These are phyloP conservation scores for Dexiosoma caninum DNA, from an alignment of 2,888 invertebrate genomes.

Conservation along the genomic window DNA sequence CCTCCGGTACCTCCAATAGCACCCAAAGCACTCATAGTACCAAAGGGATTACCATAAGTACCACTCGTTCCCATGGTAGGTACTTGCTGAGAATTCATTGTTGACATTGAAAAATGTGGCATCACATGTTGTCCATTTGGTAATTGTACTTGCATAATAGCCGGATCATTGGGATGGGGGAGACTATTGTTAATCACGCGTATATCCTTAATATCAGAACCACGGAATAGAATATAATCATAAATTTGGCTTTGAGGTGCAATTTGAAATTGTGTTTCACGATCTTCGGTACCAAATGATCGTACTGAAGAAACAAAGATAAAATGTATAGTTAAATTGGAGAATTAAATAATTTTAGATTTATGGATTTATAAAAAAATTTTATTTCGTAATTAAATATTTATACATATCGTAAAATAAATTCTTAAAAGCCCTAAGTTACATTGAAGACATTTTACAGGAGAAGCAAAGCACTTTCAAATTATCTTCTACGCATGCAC, in stretches of 20 bases:
- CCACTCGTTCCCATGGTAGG: conserved; percentile 73
- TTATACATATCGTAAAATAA: too few relatives aligned
- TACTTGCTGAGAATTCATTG: conserved; percentile 79
- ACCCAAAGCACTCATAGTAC: conserved; percentile 76
- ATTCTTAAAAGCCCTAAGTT: too few relatives aligned
- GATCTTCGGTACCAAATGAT: conserved; percentile 99
- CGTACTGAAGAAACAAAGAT: conserved; percentile 84
- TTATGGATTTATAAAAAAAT: too few relatives aligned
- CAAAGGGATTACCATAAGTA: conserved; percentile 76
- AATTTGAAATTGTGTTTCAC: conserved; percentile 96
- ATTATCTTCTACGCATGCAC: too few relatives aligned
- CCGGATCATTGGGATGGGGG: conserved; percentile 96
- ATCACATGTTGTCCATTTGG: conserved; percentile 83
- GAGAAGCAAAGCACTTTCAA: too few relatives aligned
- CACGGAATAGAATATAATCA: conserved; percentile 98
- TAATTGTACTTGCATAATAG: conserved; percentile 94
- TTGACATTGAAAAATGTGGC: conserved; percentile 85
- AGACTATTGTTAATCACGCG: conserved; percentile 94
- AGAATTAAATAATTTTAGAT: too few relatives aligned
- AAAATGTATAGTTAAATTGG: background rate
- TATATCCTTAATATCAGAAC: conserved; percentile 99
- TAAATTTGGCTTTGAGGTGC: conserved; percentile 98
- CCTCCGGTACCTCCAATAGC: conserved; percentile 75
- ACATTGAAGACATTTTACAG: too few relatives aligned
- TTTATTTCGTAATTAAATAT: too few relatives aligned